Evolutionary conservation across 2,888 invertebrate genomes (phyloP), one percentile per base, ranked within the genome.

Genomic region (Microchrysa polita): DNA sequence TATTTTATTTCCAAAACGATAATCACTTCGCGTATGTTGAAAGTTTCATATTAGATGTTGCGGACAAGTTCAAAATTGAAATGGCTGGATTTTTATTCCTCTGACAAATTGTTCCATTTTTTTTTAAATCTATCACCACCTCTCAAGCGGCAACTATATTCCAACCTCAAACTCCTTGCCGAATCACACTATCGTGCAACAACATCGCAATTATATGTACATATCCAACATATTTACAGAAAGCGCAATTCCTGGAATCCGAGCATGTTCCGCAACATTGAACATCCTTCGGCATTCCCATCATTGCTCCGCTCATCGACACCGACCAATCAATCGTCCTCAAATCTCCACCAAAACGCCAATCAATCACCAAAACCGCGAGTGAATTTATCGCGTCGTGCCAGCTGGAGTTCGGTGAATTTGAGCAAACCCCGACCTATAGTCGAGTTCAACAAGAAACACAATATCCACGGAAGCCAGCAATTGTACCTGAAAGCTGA

Each of bases 251-350:
- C 76, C 18, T 74, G 74, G 76, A 74, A 67, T 73, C 69, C 76
- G 61, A 73, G 67, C 27, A 74, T 73, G 73, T 76, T 74, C 48
- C 86, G 87, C 4, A 90, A 90, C 77, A 78, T 91, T 77, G 88
- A 89, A 78, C 92, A 92, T 81, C 92, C 92, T 0, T 91, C 92
- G 22, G 87, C 88, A 27, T 93, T 92, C 80, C 91, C 92, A 63
- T 89, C 89, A 77, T 88, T 89, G 55, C 85, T 92, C 73, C 86
- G 92, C 0, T 87, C 89, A 73, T 42, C 55, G 12, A 67, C 67
- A 53, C 55, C 69, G 40, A 55, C 69, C 16, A 90, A 90, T 78
- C 86, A 87, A 0, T 82, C 87, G 76, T 87, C 87, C 77, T 86
- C 86, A 12, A 48, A 48, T 48, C 10, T n/a, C 4, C 86, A 86